Conservation (phyloP, 2,888 invertebrate species). For the Volucella inanis region DNA sequence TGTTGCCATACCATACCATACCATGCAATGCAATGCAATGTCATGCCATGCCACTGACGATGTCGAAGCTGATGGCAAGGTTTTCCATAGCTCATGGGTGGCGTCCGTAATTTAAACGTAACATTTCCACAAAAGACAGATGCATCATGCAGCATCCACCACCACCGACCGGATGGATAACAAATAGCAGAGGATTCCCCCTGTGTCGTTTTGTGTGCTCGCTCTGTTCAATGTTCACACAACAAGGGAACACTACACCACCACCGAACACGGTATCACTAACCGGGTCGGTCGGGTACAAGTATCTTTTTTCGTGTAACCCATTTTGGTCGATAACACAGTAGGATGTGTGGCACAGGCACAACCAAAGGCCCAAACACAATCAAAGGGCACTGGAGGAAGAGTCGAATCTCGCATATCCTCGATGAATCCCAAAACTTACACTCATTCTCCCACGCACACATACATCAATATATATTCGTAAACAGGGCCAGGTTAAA, state of each 20-base stretch:
- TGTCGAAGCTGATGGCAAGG: too few species aligned
- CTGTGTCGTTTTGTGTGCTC: not conserved
- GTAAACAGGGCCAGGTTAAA: slow-evolving; percentile 29
- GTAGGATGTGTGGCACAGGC: slow-evolving; percentile 48
- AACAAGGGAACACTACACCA: not conserved
- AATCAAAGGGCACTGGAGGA: too few species aligned
- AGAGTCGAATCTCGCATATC: not conserved
- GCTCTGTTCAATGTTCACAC: too few species aligned
- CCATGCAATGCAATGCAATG: not conserved
- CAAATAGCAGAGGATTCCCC: slow-evolving; percentile 45
- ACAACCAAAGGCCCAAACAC: too few species aligned
- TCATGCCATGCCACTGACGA: too few species aligned
- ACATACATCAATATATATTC: not conserved
- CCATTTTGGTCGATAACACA: slow-evolving; percentile 58
- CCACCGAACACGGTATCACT: slow-evolving; percentile 13
- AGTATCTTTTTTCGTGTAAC: slow-evolving; percentile 52
- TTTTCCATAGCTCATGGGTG: slow-evolving; percentile 30
- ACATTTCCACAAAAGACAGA: slow-evolving; percentile 63
- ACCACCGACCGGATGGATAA: slow-evolving; percentile 30
- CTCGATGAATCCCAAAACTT: slow-evolving; percentile 34
- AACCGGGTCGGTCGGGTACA: slow-evolving; percentile 23
- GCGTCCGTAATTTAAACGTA: slow-evolving; percentile 61
- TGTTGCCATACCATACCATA: not conserved
- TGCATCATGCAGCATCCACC: slow-evolving; percentile 48
- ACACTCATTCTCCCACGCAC: not conserved